Base-by-base conservation (phyloP, 2,113 vertebrate species). In the Collichthys lucidus region DNA sequence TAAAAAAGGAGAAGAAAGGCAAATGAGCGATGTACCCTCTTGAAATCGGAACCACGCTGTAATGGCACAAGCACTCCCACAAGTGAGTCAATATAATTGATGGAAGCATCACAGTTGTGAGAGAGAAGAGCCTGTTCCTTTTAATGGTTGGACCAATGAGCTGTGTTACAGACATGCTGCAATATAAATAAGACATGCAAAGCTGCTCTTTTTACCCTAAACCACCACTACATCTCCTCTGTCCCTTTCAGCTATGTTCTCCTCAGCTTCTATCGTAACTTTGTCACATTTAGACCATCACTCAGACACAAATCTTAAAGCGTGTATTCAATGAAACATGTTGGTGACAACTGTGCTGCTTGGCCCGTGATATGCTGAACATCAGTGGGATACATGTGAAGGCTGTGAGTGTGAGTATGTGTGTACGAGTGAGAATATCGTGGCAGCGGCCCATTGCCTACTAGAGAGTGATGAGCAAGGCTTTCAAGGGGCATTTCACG, bases 71-170 rank as follows among this genome's bases (percentile, higher is more conserved):
- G 74, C 46, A 55, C 66, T 75, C 49, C 82, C 87, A 9, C 49
- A 46, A 85, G 74, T 77, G 85, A 80, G 77, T 82, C 74, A 60
- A 64, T 88, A 86, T 73, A 85, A 86, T 86, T 87, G 89, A 89
- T 79, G 78, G 63, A 74, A 35, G 64, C 68, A 81, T 77, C 78
- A 59, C 63, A 79, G 68, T 71, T 82, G 83, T 79, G 79, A 57
- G 26, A 57, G 77, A 81, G 68, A 61, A 72, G 50, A 72, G 70
- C 10, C 53, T 82, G 64, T 62, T 88, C 56, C 74, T 40, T 80
- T 69, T 92, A 86, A 89, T 86, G 76, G 78, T 40, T 42, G 17
- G 68, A n/a, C 74, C 78, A 87, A 85, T 82, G 85, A 82, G 83
- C 82, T 92, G 79, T 86, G 71, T 75, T 85, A 77, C 71, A 73